A percentile compares a stretch with the other conserved stretches of the same genome.
Evolutionary conservation across 2,888 invertebrate species (phyloP).

Genomic region (Eretmocerus hayati): DNA sequence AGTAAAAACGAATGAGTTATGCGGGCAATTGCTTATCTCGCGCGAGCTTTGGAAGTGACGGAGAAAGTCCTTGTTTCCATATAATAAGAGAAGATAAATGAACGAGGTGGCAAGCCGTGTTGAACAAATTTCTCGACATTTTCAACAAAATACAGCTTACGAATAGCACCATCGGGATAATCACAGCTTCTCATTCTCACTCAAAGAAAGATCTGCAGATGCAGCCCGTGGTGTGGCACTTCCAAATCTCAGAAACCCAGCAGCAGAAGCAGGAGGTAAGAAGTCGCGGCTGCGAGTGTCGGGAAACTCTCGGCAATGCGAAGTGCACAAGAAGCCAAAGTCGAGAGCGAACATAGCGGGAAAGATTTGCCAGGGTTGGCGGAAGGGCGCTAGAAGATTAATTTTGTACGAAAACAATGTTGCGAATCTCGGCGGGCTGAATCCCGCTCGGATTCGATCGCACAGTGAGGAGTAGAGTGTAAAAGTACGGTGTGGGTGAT

Average conservation of each 20-base stretch:
- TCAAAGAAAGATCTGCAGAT: not conserved
- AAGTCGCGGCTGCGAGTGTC: not conserved
- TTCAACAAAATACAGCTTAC: too few species aligned
- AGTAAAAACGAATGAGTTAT: too few species aligned
- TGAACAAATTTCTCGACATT: too few species aligned
- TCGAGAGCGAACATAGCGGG: not conserved
- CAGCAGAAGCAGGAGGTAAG: not conserved
- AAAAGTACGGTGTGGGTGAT: too few species aligned
- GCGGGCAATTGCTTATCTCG: too few species aligned
- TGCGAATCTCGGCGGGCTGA: conserved; percentile 7
- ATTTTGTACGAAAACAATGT: conserved; percentile 23
- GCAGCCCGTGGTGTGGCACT: not conserved
- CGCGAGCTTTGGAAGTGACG: too few species aligned
- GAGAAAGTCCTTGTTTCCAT: too few species aligned
- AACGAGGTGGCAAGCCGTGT: too few species aligned
- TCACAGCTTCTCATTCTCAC: too few species aligned
- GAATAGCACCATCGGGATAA: too few species aligned
- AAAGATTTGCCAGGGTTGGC: conserved; percentile 4
- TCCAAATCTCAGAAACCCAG: not conserved
- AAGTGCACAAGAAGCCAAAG: not conserved
- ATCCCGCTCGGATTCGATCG: not conserved
- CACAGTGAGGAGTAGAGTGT: too few species aligned
- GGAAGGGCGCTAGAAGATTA: conserved; percentile 16
- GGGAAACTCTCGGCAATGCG: not conserved
- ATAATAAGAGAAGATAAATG: too few species aligned